Base-by-base conservation (phyloP, 2,888 invertebrate species). In the Athetis lepigone region DNA sequence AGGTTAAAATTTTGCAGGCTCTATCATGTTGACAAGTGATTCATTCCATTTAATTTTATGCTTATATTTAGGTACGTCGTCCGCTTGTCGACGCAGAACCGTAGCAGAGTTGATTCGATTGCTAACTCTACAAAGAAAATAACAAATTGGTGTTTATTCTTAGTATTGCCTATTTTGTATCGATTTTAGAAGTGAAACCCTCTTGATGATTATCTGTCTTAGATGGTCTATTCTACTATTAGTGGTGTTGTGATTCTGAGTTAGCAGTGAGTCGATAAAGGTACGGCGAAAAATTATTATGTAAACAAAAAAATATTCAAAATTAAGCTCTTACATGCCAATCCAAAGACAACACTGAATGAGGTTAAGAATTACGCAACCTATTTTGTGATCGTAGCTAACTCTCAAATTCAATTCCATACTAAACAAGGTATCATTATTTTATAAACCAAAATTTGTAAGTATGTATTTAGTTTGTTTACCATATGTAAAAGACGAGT, bases 31-130 rank as follows among this genome's bases (percentile, higher is more conserved):
- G 46, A 58, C 55, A 63, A 63, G 37, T 64, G 40, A 66, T 73
- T 52, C 76, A 80, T 80, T 80, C 80, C 78, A 80, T 70, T 65
- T 61, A 39, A 54, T 69, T 66, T 37, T 68, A 77, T 67, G 51
- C 51, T 71, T 61, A 49, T 40, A 63, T 54, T 56, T 63, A 59
- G 18, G 25, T 36, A 43, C 36, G 42, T 62, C 23, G 29, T 45
- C 19, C 39, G 27, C 23, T 27, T 51, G 50, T 66, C 37, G 52
- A 42, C 29, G 19, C 60, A 43, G 23, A 52, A 29, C 19, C 36
- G 36, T 57, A 49, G 37, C 23, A 49, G 23, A 43, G 6, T 42
- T 36, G 40, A 43, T 43, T 33, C 16, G 6, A 33, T 33, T 19
- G 18, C 27, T 42, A 43, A 65, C 37, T 36, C 47, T 19, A 27